Evolutionary conservation across 1,140 invertebrate genomes (phyloP).

Genomic region (Coelopa frigida): DNA sequence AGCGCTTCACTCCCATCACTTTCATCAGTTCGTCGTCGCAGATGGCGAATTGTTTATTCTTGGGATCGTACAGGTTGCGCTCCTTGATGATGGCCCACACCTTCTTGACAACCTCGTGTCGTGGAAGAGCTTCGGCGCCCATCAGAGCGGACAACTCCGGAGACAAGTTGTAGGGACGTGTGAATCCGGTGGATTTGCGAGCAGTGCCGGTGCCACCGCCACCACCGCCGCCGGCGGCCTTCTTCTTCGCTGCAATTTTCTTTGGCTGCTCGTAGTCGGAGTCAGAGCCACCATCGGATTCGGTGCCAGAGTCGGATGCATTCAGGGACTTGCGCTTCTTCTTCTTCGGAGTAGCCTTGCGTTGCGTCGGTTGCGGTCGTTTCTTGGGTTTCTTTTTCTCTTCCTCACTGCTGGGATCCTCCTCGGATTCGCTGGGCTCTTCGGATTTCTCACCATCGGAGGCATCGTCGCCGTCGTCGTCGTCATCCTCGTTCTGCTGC

Average conservation of each 20-base stretch:
- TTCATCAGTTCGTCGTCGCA: constrained; percentile 86
- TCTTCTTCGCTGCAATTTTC: constrained; percentile 44
- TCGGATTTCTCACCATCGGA: constrained; percentile 58
- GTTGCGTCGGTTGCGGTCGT: constrained; percentile 44
- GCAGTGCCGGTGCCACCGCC: constrained; percentile 26
- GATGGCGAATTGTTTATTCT: constrained; percentile 89
- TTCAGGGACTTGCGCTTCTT: constrained; percentile 51
- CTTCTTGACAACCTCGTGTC: constrained; percentile 88
- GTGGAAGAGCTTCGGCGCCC: constrained; percentile 74
- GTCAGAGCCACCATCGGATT: constrained; percentile 66
- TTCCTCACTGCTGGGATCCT: constrained; percentile 46
- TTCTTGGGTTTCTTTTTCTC: constrained; percentile 34
- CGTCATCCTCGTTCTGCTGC: constrained; percentile 46
- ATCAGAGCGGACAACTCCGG: constrained; percentile 78
- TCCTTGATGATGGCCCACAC: constrained; percentile 91
- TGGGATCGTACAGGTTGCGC: constrained; percentile 84
- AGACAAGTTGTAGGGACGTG: constrained; percentile 72
- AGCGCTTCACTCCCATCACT: constrained; percentile 82
- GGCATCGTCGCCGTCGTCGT: constrained; percentile 53
- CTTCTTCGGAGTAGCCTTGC: constrained; percentile 42
- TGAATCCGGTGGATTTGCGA: constrained; percentile 66
- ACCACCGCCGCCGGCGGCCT: constrained; percentile 14
- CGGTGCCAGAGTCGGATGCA: constrained; percentile 52
- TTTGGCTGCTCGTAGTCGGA: constrained; percentile 68
- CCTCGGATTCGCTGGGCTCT: constrained; percentile 49